Evolutionary conservation across 2,888 invertebrate species (phyloP).

Genomic region (Eristalis tenax): DNA sequence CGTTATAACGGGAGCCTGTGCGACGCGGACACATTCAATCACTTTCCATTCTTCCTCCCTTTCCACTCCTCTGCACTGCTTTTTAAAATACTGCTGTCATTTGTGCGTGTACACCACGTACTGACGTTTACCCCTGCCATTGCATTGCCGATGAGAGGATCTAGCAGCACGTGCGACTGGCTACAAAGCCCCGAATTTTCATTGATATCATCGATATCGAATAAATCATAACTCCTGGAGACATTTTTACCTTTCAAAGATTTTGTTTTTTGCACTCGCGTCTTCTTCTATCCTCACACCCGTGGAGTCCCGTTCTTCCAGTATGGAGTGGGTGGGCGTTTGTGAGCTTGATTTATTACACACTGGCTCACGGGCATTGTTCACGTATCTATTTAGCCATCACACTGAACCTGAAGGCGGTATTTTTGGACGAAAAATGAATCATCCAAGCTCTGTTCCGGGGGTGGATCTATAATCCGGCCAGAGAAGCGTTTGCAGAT

Average conservation of each 20-base stretch:
- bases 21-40: constrained; percentile 57
- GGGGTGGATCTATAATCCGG: neutral
- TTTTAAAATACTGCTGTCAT: constrained; percentile 46
- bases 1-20: constrained; percentile 41
- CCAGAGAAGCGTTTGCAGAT: neutral
- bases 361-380: constrained; percentile 38
- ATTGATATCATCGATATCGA: constrained; percentile 31
- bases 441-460: neutral
- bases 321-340: constrained; percentile 9
- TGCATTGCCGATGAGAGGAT: neutral
- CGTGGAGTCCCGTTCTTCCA: constrained; percentile 35
- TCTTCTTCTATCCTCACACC: neutral
- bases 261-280: constrained; percentile 15
- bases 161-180: constrained; percentile 37
- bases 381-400: constrained; percentile 46
- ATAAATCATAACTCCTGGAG: constrained; percentile 36
- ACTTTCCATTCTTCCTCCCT: constrained; percentile 35
- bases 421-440: neutral
- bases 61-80: neutral
- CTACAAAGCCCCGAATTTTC: constrained; percentile 36
- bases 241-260: constrained; percentile 35
- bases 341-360: constrained; percentile 47
- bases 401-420: constrained; percentile 39
- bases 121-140: constrained; percentile 29
- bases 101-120: constrained; percentile 47